phyloP scores from a whole-genome alignment of 2,113 vertebrate species.

The Tamias sibiricus region DNA sequence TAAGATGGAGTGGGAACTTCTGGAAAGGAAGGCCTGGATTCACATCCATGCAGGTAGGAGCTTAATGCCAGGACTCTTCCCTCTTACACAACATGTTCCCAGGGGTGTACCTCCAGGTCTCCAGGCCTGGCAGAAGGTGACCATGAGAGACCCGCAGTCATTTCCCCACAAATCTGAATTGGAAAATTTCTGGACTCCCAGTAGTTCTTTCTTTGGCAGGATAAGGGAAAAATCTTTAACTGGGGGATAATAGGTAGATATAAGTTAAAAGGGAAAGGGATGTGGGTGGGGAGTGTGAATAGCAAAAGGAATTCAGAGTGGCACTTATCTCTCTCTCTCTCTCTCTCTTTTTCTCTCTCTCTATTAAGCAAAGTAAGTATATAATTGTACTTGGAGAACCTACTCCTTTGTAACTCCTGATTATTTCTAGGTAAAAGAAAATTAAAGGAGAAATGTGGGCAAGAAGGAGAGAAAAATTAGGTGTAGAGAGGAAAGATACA shows the following conservation, averaged over 20 bases:
- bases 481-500: background rate
- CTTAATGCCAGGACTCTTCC: background rate
- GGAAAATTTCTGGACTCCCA: background rate
- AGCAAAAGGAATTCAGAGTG: background rate
- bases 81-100: background rate
- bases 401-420: background rate
- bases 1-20: slow-evolving; percentile 89
- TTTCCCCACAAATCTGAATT: background rate
- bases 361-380: background rate
- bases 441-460: background rate
- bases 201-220: background rate
- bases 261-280: background rate
- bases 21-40: slow-evolving; percentile 87
- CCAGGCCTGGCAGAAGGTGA: background rate
- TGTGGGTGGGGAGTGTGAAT: background rate
- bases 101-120: background rate
- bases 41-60: slow-evolving; percentile 64
- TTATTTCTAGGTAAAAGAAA: background rate
- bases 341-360: too few relatives aligned
- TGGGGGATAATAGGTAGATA: too few relatives aligned
- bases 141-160: background rate
- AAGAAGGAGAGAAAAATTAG: background rate
- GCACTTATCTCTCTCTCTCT: background rate
- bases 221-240: background rate
- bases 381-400: background rate